Percentiles rank a stretch among this genome's conserved stretches.
Conservation (phyloP, 2,113 vertebrate species). For the Sinocyclocheilus anshuiensis region DNA sequence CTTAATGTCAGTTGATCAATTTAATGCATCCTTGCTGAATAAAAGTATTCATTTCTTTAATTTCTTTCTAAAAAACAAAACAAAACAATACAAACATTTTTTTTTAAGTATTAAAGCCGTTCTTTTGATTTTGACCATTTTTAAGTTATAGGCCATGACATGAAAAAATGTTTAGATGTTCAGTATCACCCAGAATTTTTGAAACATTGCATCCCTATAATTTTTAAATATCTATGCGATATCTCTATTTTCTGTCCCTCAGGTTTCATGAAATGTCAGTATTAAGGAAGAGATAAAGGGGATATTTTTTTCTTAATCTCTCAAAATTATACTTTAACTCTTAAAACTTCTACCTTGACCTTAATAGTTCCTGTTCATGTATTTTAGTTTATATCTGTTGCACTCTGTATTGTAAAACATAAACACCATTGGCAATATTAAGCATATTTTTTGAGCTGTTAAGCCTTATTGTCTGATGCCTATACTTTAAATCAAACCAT, state of each 20-base stretch:
- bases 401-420: neutral
- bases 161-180: neutral
- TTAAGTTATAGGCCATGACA: neutral
- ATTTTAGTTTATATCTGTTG: neutral
- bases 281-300: neutral
- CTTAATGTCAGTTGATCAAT: no score
- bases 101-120: no score
- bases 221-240: neutral
- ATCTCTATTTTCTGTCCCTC: neutral
- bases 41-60: no score
- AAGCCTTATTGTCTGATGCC: neutral
- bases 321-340: neutral
- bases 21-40: no score
- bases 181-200: neutral
- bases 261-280: neutral
- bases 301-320: neutral
- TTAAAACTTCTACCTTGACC: neutral
- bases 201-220: neutral
- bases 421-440: neutral
- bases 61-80: no score
- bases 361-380: neutral
- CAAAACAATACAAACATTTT: no score
- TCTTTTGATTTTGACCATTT: neutral
- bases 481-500: neutral
- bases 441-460: constrained; percentile 6